Evolutionary conservation across 2,113 vertebrate genomes (phyloP).

Genomic region (Saguinus midas): DNA sequence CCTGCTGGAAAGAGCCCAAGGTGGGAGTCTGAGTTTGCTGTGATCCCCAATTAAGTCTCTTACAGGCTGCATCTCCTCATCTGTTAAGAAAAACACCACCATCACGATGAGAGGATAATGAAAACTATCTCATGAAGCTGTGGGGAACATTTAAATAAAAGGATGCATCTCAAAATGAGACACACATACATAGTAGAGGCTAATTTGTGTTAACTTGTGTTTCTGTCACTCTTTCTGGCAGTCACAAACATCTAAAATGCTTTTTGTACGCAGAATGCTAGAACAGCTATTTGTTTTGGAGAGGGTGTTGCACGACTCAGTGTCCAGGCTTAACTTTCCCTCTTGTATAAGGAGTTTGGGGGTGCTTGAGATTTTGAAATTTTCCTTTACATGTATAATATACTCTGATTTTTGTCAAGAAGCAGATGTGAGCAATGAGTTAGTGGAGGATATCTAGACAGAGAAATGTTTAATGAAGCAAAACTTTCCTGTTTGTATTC

Average conservation of each 20-base stretch:
- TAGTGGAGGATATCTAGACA: neutral
- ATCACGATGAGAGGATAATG: neutral
- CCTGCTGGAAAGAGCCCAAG: neutral
- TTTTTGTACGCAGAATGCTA: neutral
- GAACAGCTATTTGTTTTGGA: too few species aligned
- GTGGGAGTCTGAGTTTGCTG: neutral
- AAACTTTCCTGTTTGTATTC: neutral
- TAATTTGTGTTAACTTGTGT: neutral
- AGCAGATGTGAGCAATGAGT: neutral
- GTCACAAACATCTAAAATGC: neutral
- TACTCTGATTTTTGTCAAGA: neutral
- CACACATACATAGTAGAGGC: neutral
- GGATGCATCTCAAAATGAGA: neutral
- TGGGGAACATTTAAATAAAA: neutral
- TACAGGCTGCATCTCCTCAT: neutral
- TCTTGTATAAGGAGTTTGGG: too few species aligned
- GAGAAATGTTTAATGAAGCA: neutral
- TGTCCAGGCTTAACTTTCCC: too few species aligned
- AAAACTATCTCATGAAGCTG: neutral
- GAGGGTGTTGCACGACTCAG: too few species aligned
- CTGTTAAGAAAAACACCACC: neutral
- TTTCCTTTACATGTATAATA: neutral
- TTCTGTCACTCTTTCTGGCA: neutral
- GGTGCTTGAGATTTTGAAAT: too few species aligned
- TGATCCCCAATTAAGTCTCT: too few species aligned